Conservation (phyloP, 2,113 vertebrate species). For the Stomatorhinus ivindoensis region DNA sequence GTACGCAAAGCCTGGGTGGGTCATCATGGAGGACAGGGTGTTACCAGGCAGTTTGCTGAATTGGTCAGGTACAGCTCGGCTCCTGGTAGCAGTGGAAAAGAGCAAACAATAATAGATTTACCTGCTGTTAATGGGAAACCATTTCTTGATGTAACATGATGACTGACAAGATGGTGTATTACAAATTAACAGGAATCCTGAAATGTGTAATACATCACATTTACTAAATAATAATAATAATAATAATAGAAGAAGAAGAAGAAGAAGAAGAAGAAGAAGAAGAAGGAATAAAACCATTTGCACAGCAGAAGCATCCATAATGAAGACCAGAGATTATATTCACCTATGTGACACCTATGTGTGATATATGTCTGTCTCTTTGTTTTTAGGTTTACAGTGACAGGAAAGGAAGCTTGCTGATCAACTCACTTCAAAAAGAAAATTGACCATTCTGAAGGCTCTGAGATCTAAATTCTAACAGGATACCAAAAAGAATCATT, state of each 20-base stretch:
- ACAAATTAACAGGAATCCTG: too few relatives aligned
- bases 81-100: too few relatives aligned
- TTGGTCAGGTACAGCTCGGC: too few relatives aligned
- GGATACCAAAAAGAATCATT: not conserved
- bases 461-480: not conserved
- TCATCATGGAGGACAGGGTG: too few relatives aligned
- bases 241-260: too few relatives aligned
- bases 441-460: not conserved
- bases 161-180: too few relatives aligned
- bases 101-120: too few relatives aligned
- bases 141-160: too few relatives aligned
- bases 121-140: too few relatives aligned
- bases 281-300: not conserved
- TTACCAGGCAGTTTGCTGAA: too few relatives aligned
- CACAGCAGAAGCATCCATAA: not conserved
- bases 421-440: not conserved
- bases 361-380: not conserved
- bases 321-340: not conserved
- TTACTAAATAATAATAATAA: not conserved
- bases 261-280: not conserved
- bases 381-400: not conserved
- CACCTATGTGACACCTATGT: not conserved
- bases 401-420: not conserved
- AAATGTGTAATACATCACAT: too few relatives aligned
- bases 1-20: too few relatives aligned